Evolutionary conservation across 2,888 invertebrate genomes (phyloP), one percentile per base, ranked within the genome.

Genomic region (Plagiodera versicolora): DNA sequence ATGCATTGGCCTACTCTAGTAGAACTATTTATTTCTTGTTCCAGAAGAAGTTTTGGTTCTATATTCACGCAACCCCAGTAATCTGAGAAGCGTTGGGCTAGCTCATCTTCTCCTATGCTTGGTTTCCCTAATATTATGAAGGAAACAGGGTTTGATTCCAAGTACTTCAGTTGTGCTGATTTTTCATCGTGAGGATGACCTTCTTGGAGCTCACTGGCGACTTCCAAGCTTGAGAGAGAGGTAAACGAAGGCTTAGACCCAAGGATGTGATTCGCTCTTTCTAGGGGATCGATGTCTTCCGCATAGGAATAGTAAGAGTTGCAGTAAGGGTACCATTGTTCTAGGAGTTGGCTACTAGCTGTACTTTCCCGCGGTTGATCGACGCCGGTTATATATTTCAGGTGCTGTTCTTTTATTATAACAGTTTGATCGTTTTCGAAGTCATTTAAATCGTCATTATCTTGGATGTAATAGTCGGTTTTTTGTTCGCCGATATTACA

Each of bases 71-170:
- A 85, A 19, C 84, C 82, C 70, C 84, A 82, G 69, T 84, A 81
- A 55, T 85, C 81, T 0, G 87, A 82, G 46, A 89, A 70, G 49
- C 81, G 74, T 77, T 83, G 83, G 8, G 85, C 88, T 8, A 89
- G 74, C 58, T 79, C 76, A 60, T 79, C 79, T 49, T 82, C 80
- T 24, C 83, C 83, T 19, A 83, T 73, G 2, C 83, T 85, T 1
- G 86, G 85, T 80, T 88, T 88, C 0, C 87, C 84, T 20, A 87
- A 70, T 64, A 89, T 83, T 44, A 86, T 70, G 71, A 86, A 88
- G 52, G 82, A 84, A 8, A 83, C 80, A 8, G 89, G 87, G 59
- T 81, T 82, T 1, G 79, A 75, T 45, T 72, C 72, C 6, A 88
- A 75, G 67, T 81, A 84, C 24, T 79, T 72, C 65, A 81, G 77